Percentiles rank a stretch among this genome's conserved stretches.
These are phyloP conservation scores for Chaenodraco wilsoni DNA, from an alignment of 2,797 vertebrate species.

Conservation along the genomic window DNA sequence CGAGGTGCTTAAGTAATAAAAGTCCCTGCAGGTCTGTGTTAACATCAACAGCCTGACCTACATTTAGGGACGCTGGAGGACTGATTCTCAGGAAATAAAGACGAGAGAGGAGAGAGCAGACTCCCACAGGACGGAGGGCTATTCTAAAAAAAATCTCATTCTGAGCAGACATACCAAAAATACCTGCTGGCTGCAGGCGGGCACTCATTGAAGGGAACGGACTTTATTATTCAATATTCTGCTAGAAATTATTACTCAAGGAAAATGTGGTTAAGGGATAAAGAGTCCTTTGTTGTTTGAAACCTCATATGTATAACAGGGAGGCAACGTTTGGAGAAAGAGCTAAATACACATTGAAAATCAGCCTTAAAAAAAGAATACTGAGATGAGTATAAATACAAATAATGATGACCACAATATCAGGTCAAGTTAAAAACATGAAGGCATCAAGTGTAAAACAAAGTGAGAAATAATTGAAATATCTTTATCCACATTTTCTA, in stretches of 20 bases:
- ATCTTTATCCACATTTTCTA: no score
- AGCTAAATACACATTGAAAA: no score
- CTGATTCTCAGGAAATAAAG: conserved; percentile 65
- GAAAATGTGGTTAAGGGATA: conserved; percentile 16
- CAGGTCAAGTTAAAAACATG: no score
- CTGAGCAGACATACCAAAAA: conserved; percentile 26
- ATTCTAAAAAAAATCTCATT: conserved; percentile 51
- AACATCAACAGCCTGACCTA: conserved; percentile 77
- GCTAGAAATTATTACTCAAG: conserved; percentile 31
- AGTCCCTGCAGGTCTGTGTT: conserved; percentile 68
- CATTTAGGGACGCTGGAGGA: conserved; percentile 72
- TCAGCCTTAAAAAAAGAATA: no score
- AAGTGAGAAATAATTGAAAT: no score
- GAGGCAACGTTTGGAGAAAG: no score
- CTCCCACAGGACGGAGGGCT: conserved; percentile 54
- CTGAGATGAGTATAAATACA: no score
- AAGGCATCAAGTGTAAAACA: no score
- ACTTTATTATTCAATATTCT: conserved; percentile 35
- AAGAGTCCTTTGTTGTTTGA: conserved; percentile 4
- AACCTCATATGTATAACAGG: no score
- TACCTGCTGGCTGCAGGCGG: conserved; percentile 29
- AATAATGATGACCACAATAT: no score
- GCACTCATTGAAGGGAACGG: conserved; percentile 29
- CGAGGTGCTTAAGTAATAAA: conserved; percentile 82
- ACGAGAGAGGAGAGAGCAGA: conserved; percentile 56